Evolutionary conservation across 2,888 invertebrate species (phyloP), one percentile per base, ranked within the genome.

Genomic region (Apodemia hepburni): DNA sequence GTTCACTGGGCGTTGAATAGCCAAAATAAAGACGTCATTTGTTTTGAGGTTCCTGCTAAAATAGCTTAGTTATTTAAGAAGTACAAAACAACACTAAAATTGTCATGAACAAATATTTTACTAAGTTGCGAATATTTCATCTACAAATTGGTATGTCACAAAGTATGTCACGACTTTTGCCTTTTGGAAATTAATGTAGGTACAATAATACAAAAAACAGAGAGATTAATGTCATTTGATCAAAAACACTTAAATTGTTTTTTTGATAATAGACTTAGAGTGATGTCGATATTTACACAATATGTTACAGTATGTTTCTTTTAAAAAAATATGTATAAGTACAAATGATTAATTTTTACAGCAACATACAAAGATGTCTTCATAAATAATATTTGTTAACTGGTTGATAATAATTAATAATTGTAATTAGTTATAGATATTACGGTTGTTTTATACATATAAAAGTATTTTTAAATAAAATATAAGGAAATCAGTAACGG

Each of bases 1-100:
- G 95, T 96, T 0, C 93, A 93, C 69, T 96, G 96, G 95, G 93
- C 92, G 0, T 79, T 96, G 60, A 81, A 77, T 2, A 69, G 84
- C 22, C 76, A 80, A 4, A 74, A 90, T 2, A 83, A 89, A 7
- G 85, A 92, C 64, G 75, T 94, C 0, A 74, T 91, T 18, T 96
- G 96, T 75, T 96, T 96, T 82, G 93, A 94, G 82, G 92, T 95
- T 51, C 94, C 94, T 3, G 94, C 94, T n/a, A 94, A 85, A 77
- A 96, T 95, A 29, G 57, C 15, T 29, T 57, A 57, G 29, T n/a
- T 22, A 51, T 22, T 22, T 22, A 51, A 51, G 8, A 47, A n/a
- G 47, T 17, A 7, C 7, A 7, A 17, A 17, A 8, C 8, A 3
- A 17, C 0, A 47, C 8, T 47, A 17, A 47, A 17, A 7, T 8